phyloP scores from a whole-genome alignment of 2,113 vertebrate genomes.

The Forbesichthys agassizii region DNA sequence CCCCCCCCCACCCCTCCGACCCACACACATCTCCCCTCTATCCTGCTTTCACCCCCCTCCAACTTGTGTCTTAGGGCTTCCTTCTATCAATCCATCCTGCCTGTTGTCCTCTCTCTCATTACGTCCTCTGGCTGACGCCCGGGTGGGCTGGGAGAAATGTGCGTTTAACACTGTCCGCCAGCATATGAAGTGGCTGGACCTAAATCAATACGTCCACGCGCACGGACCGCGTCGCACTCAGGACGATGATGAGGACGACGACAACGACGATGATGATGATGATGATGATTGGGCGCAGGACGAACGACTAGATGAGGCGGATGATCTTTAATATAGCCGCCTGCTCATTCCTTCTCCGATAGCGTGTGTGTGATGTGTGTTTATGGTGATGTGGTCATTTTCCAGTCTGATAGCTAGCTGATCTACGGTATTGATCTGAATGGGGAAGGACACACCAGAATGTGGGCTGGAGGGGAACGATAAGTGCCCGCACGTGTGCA shows the following conservation, averaged over 20 bases:
- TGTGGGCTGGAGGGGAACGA: conserved; percentile 10
- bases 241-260: too few species aligned
- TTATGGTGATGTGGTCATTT: conserved; percentile 81
- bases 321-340: conserved; percentile 53
- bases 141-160: conserved; percentile 71
- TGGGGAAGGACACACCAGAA: conserved; percentile 50
- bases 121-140: conserved; percentile 66
- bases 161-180: conserved; percentile 79
- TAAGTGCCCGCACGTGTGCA: conserved; percentile 32
- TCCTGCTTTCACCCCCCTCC: background rate
- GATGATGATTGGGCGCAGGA: conserved; percentile 58
- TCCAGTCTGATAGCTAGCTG: conserved; percentile 77
- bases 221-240: conserved; percentile 35
- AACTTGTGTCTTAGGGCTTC: background rate
- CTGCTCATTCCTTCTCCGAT: conserved; percentile 24
- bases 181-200: conserved; percentile 82
- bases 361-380: conserved; percentile 45
- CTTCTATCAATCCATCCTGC: background rate
- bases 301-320: conserved; percentile 27
- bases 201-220: conserved; percentile 74
- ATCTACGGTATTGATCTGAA: conserved; percentile 79
- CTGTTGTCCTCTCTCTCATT: conserved; percentile 2
- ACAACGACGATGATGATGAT: background rate
- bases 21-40: background rate
- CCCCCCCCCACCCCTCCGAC: background rate